A percentile compares a stretch with the other conserved stretches of the same genome.
Evolutionary conservation across 2,797 vertebrate species (phyloP).

Genomic region (Vultur gryphus): DNA sequence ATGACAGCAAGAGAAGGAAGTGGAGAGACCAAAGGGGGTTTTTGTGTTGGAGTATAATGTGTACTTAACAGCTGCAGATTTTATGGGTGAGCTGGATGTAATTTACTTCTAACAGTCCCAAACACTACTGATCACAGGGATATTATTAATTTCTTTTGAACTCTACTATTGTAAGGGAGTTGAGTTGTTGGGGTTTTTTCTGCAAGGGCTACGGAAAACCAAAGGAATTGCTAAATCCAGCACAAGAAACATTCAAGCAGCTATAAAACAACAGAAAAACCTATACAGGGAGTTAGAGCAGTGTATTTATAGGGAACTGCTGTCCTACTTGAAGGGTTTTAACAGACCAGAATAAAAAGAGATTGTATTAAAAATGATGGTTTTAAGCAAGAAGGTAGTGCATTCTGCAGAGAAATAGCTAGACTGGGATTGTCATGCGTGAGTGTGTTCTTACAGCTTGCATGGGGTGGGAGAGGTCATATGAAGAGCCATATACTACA

Average conservation of each 20-base stretch:
- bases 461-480: background rate
- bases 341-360: background rate
- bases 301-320: background rate
- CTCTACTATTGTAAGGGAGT: background rate
- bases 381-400: background rate
- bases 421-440: background rate
- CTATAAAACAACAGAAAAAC: background rate
- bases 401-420: background rate
- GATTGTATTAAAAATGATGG: background rate
- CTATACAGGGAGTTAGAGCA: background rate
- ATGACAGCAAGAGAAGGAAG: background rate
- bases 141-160: background rate
- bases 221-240: background rate
- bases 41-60: background rate
- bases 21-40: background rate
- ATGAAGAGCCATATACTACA: background rate
- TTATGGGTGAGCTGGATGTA: background rate
- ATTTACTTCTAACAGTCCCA: background rate
- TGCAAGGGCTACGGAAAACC: background rate
- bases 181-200: background rate
- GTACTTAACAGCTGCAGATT: background rate
- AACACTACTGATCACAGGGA: background rate
- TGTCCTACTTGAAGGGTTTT: background rate
- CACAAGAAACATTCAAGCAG: background rate
- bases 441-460: background rate